Conservation (phyloP, 2,797 vertebrate genomes). For the Tarsius wallacei region DNA sequence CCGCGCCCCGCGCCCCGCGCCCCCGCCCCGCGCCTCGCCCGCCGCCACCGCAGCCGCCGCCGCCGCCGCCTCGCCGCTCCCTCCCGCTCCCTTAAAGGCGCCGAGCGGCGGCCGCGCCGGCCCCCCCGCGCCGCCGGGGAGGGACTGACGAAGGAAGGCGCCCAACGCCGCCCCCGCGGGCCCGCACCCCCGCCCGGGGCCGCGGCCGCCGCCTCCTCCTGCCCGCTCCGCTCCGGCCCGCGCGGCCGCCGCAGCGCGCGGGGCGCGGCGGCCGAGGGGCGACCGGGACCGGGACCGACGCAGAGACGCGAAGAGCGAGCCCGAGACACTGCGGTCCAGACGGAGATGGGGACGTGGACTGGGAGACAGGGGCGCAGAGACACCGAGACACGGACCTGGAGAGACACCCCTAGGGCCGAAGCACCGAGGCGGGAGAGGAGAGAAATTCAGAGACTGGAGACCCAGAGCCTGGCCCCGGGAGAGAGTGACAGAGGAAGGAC, state of each 20-base stretch:
- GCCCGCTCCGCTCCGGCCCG: neutral
- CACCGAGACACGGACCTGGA: neutral
- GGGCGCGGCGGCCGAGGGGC: neutral
- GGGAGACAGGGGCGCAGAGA: neutral
- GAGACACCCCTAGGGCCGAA: neutral
- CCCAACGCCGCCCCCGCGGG: slow-evolving; percentile 81
- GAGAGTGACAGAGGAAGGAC: neutral
- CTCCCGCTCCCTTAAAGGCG: slow-evolving; percentile 88
- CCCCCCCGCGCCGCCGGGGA: slow-evolving; percentile 59
- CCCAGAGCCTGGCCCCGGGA: neutral
- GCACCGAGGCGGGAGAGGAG: neutral
- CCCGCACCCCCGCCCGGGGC: slow-evolving; percentile 70
- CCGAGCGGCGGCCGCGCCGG: slow-evolving; percentile 81
- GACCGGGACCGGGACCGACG: neutral
- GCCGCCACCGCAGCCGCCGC: slow-evolving; percentile 81
- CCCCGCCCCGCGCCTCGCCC: slow-evolving; percentile 80
- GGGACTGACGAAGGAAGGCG: slow-evolving; percentile 76
- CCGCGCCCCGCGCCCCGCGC: slow-evolving; percentile 79
- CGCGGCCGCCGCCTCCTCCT: neutral
- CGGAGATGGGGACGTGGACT: neutral
- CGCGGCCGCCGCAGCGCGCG: slow-evolving; percentile 28
- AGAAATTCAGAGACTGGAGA: neutral
- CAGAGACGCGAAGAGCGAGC: neutral
- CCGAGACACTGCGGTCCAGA: neutral
- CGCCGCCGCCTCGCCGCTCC: slow-evolving; percentile 80